A percentile compares a stretch with the other conserved stretches of the same genome.
Conservation (phyloP, 2,113 vertebrate species). For the Sterna hirundo region DNA sequence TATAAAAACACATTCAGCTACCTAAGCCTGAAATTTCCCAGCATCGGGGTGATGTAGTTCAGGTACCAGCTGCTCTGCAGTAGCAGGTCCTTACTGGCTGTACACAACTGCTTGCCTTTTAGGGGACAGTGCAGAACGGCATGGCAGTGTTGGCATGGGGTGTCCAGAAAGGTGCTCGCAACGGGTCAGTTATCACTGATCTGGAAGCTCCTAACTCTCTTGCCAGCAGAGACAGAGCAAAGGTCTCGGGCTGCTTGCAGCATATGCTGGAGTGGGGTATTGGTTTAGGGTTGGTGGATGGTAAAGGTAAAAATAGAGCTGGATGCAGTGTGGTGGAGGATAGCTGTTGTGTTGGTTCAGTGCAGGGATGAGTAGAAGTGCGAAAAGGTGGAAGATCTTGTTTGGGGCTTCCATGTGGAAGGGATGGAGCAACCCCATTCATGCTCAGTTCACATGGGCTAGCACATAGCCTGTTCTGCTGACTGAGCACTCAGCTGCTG, state of each 20-base stretch:
- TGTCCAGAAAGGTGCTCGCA: accelerated
- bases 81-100: not conserved
- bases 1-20: not conserved
- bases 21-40: not conserved
- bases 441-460: not conserved
- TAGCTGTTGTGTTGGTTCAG: not conserved
- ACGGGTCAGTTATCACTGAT: not conserved
- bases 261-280: not conserved
- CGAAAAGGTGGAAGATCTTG: not conserved
- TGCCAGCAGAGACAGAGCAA: accelerated
- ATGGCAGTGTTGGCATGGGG: no score
- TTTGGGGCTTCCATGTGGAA: not conserved
- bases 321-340: not conserved
- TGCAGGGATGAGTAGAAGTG: not conserved
- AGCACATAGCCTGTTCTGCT: not conserved
- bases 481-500: not conserved
- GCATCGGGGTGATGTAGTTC: not conserved
- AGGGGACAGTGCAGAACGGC: accelerated
- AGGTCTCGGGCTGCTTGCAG: accelerated
- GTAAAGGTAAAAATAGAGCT: not conserved
- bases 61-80: not conserved
- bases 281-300: accelerated
- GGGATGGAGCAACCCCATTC: not conserved
- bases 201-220: not conserved
- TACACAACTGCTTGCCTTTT: not conserved